Evolutionary conservation across 2,888 invertebrate genomes (phyloP), one percentile per base, ranked within the genome.

Genomic region (Elgonia sp.): DNA sequence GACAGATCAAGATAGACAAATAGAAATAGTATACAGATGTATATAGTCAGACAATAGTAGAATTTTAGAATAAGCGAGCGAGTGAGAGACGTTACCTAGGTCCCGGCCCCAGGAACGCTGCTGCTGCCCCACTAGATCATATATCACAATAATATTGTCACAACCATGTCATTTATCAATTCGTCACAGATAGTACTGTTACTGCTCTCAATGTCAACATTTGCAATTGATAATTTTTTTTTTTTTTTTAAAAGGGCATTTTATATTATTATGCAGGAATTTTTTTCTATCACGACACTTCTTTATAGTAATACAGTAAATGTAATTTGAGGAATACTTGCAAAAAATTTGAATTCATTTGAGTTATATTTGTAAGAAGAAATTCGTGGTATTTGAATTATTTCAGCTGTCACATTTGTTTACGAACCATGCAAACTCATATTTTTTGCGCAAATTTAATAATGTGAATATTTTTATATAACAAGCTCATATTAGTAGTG

Each of bases 21-120:
- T 69, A 90, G 80, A 90, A 76, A 89, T 79, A 89, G 86, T 77
- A 89, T 84, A 89, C 63, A 86, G 39, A 84, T 85, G 85, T 89
- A 87, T 73, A 91, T 90, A 93, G 89, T 92, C 89, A 92, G 92
- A 93, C 91, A 92, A 90, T 91, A 92, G 91, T 89, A 91, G 87
- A 92, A 90, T 91, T 89, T 89, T 87, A 92, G 91, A 92, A 91
- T 92, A 94, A 94, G 93, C 93, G 93, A 94, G 93, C 94, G 93
- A 94, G 93, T 91, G 93, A 93, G 91, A 93, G 94, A 94, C 93
- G 95, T 96, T 96, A 96, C 96, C 96, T 96, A 96, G 95, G 94
- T 96, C 96, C 93, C 95, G 95, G 95, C 95, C 95, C 96, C 95
- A 96, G 95, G 95, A 96, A 95, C 96, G 95, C 94, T 95, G 95